Evolutionary conservation across 2,113 vertebrate genomes (phyloP).

Genomic region (Hassar affinis): DNA sequence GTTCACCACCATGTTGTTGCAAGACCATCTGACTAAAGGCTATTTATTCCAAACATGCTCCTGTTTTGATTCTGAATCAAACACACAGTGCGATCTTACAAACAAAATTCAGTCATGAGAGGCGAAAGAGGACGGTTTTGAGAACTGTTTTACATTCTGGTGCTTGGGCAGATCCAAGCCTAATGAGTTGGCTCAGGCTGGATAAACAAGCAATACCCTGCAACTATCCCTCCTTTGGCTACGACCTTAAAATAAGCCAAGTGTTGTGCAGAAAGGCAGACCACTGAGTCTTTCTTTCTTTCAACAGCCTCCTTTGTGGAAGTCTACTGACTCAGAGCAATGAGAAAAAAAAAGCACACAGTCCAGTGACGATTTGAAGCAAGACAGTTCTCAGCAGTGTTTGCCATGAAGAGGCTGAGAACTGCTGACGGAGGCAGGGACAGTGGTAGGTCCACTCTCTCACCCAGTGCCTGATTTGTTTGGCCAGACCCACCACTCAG

Average conservation of each 20-base stretch:
- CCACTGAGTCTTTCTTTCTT: constrained; percentile 34
- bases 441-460: constrained; percentile 26
- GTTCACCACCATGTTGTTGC: constrained; percentile 21
- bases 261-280: constrained; percentile 23
- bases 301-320: constrained; percentile 32
- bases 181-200: constrained; percentile 48
- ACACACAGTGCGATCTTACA: constrained; percentile 10
- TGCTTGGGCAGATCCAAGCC: background rate
- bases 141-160: constrained; percentile 36
- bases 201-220: constrained; percentile 41
- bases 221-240: constrained; percentile 23
- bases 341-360: constrained; percentile 17
- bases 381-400: constrained; percentile 29
- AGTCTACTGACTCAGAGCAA: constrained; percentile 17
- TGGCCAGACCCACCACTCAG: constrained; percentile 67
- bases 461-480: constrained; percentile 57
- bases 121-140: background rate
- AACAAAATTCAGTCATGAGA: constrained; percentile 37
- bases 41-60: constrained; percentile 41
- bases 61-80: constrained; percentile 38
- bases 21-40: constrained; percentile 47
- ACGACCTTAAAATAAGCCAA: constrained; percentile 42
- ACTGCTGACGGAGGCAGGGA: constrained; percentile 16
- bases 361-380: constrained; percentile 20
- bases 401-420: constrained; percentile 26